Evolutionary conservation across 2,113 vertebrate genomes (phyloP), one percentile per base, ranked within the genome.

Genomic region (Neopipo cinnamomea): DNA sequence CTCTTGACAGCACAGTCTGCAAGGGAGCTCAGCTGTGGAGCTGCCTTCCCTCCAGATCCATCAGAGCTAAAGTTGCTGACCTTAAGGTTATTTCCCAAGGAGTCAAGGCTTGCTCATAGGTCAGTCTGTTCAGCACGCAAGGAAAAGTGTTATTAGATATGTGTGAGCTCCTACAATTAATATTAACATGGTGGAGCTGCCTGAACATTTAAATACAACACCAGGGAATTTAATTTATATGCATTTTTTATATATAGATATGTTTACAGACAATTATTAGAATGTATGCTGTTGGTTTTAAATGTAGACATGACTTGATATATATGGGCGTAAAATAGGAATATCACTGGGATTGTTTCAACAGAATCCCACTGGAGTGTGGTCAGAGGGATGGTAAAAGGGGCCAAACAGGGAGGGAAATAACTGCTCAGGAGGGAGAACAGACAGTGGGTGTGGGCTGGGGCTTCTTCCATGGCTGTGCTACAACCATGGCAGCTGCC

Each of bases 71-170:
- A 67, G 86, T 2, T 93, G 72, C 56, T 86, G 92, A 86, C 88
- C 85, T 75, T 63, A n/a, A 92, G 91, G 80, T 93, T 80, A 68
- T 92, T 93, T 88, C 68, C 65, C 23, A 94, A 67, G 73, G 87
- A 92, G n/a, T 35, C 56, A n/a, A 30, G 42, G 58, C 31, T 79
- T 58, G 44, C 67, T 83, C 59, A 9, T 22, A 8, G 79, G 33
- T 58, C 77, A 63, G 14, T 56, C 30, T 59, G 33, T 37, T 93
- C 71, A 23, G 23, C 14, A 50, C 39, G 41, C 35, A 55, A 74
- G 78, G 39, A 73, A 30, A 76, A 88, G 41, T 3, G 2, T 53
- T 52, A 75, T 76, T 44, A 75, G 61, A 44, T 67, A 23, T 35
- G 24, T 71, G 37, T 6, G 7, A 79, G 77, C 16, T 81, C 4